Percentiles rank a stretch among this genome's conserved stretches.
Evolutionary conservation across 2,888 invertebrate genomes (phyloP).

Genomic region (Lepidochrysops patricia): DNA sequence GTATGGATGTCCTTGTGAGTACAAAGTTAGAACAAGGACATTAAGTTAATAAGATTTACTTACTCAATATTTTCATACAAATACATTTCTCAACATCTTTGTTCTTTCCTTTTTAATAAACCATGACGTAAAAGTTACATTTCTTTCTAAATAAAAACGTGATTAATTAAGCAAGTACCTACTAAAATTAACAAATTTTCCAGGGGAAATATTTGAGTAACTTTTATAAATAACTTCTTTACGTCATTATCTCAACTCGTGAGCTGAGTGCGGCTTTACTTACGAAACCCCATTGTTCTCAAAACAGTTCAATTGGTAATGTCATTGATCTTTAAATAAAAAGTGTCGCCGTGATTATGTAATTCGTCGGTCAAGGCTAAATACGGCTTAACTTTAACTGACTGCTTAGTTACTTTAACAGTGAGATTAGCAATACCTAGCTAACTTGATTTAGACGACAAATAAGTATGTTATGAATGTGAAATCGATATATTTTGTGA

Average conservation of each 20-base stretch:
- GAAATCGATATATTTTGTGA: no score
- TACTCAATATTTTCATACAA: no score
- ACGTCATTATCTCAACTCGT: background rate
- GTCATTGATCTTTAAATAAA: slow-evolving; percentile 13
- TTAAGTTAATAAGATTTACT: no score
- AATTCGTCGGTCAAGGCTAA: slow-evolving; percentile 16
- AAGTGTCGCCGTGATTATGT: slow-evolving; percentile 13
- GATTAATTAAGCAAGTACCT: background rate
- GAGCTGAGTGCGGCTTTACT: background rate
- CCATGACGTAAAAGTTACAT: background rate
- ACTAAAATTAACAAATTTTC: background rate
- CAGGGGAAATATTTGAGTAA: background rate
- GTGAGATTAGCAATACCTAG: background rate
- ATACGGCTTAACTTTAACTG: background rate
- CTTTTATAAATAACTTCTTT: background rate
- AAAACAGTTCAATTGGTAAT: slow-evolving; percentile 3
- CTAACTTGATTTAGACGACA: no score
- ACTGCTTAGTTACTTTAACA: background rate
- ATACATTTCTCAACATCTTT: no score
- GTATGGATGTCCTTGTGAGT: no score
- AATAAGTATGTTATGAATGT: no score
- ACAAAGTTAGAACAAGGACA: no score
- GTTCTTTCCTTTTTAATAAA: background rate
- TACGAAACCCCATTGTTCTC: slow-evolving; percentile 7
- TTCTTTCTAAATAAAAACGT: background rate